phyloP scores from a whole-genome alignment of 2,797 vertebrate species.

The Scarus forsteni region DNA sequence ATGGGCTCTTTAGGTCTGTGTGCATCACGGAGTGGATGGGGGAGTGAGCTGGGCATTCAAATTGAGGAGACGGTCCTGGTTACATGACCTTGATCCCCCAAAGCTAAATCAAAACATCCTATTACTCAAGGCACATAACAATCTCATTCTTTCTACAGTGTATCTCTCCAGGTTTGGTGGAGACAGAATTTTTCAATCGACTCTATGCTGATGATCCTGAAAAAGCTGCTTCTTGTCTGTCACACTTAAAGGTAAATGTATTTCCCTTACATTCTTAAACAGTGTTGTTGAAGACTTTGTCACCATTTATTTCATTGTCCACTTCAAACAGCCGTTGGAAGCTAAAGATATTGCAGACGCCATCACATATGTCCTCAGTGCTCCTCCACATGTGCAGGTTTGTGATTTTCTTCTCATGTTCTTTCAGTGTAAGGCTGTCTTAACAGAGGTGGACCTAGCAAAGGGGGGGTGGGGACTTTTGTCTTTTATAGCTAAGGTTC shows the following conservation, averaged over 20 bases:
- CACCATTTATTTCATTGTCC: background rate
- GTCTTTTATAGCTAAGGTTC: no score
- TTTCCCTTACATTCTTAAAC: background rate
- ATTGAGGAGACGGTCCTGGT: no score
- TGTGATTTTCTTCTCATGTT: slow-evolving; percentile 23
- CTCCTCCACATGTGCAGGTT: slow-evolving; percentile 90
- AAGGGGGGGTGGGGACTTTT: no score
- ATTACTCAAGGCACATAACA: background rate
- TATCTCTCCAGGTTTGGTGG: slow-evolving; percentile 91
- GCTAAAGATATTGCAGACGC: slow-evolving; percentile 88
- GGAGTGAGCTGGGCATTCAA: no score
- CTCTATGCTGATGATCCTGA: slow-evolving; percentile 81
- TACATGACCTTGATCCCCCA: no score
- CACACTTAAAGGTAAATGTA: slow-evolving; percentile 83
- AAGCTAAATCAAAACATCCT: no score
- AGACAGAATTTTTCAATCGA: slow-evolving; percentile 87
- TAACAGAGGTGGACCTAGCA: background rate
- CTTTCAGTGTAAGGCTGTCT: background rate
- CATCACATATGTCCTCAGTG: slow-evolving; percentile 87
- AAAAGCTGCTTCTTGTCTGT: slow-evolving; percentile 83
- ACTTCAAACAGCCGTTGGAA: slow-evolving; percentile 83
- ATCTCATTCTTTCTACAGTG: slow-evolving; percentile 74
- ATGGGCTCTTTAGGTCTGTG: no score
- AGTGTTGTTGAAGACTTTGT: no score
- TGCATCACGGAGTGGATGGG: no score